Base-by-base conservation (phyloP, 1,140 invertebrate species). In the Magallana angulata region DNA sequence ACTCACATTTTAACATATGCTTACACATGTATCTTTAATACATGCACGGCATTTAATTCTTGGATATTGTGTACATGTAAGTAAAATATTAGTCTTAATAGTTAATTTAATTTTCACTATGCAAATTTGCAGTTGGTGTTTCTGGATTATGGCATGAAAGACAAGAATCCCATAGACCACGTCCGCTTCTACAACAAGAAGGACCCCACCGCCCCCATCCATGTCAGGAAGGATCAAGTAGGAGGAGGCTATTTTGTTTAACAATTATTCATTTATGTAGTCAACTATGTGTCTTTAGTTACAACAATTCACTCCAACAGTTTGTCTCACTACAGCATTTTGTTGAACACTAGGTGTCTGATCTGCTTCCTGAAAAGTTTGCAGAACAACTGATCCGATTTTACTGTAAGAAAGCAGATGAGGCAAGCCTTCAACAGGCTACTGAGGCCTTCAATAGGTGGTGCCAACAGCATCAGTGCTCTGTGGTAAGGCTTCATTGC, bases 101-200 rank as follows among this genome's bases (percentile, higher is more conserved):
- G 36, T 48, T 5, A 4, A 48, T 48, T 5, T 48, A 48, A 48
- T 48, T 5, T 48, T 48, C 2, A 48, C 36, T 48, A 56, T 16
- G 36, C 9, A 56, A 68, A 24, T 60, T 85, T 76, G 24, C 85
- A 91, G 91, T n/a, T 90, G 30, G 88, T 89, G 2, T 58, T 81
- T 57, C 60, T 90, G 56, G 90, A 91, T 83, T 91, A 89, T 88
- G 91, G 91, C 0, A 91, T 90, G 90, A 90, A 91, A 58, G 62
- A 90, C 12, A 56, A 89, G 16, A 91, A 91, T 88, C 91, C 91
- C 4, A 86, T 91, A 9, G 89, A 91, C 18, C 62, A 89, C 76
- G 89, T 91, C 16, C 12, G 87, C 48, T 89, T 89, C 59, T 91
- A 91, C 62, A 84, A 87, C 12, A 91, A 91, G 83, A 71, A 76